These are phyloP conservation scores for Syngnathus floridae DNA, from an alignment of 2,113 vertebrate genomes.

Conservation along the genomic window DNA sequence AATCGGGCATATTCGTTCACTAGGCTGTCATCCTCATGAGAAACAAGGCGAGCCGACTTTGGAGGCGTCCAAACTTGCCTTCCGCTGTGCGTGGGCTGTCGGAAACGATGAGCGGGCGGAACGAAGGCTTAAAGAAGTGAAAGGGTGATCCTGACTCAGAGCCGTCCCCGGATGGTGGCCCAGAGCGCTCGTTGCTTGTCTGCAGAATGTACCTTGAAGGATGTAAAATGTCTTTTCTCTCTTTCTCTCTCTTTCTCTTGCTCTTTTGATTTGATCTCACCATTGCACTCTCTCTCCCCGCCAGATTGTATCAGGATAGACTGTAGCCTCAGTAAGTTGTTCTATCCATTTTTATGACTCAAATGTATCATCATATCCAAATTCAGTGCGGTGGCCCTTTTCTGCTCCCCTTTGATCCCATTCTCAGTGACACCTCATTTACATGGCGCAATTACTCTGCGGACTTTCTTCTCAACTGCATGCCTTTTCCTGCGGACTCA, in stretches of 20 bases:
- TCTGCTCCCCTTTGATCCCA: slow-evolving; percentile 21
- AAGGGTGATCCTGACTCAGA: slow-evolving; percentile 77
- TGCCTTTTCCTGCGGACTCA: background rate
- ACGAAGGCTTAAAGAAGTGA: slow-evolving; percentile 34
- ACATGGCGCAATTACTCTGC: background rate
- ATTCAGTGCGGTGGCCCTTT: slow-evolving; percentile 39
- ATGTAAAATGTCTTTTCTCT: slow-evolving; percentile 79
- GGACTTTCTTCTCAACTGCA: background rate
- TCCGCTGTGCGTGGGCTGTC: slow-evolving; percentile 37
- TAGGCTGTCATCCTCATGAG: too few species aligned
- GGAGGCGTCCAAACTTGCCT: slow-evolving; percentile 19
- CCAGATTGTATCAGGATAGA: slow-evolving; percentile 97
- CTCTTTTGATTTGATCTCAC: slow-evolving; percentile 70
- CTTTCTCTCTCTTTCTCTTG: slow-evolving; percentile 55
- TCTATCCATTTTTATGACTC: slow-evolving; percentile 65
- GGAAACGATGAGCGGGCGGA: slow-evolving; percentile 7
- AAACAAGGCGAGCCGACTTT: too few species aligned
- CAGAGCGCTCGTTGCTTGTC: slow-evolving; percentile 71
- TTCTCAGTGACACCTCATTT: slow-evolving; percentile 10
- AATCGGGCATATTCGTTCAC: too few species aligned
- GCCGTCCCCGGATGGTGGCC: slow-evolving; percentile 87
- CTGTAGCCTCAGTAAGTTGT: slow-evolving; percentile 93
- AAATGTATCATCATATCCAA: slow-evolving; percentile 47
- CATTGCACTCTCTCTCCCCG: slow-evolving; percentile 79
- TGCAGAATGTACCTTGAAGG: slow-evolving; percentile 91